Base-by-base conservation (phyloP, 2,797 vertebrate genomes). In the Erithacus rubecula region DNA sequence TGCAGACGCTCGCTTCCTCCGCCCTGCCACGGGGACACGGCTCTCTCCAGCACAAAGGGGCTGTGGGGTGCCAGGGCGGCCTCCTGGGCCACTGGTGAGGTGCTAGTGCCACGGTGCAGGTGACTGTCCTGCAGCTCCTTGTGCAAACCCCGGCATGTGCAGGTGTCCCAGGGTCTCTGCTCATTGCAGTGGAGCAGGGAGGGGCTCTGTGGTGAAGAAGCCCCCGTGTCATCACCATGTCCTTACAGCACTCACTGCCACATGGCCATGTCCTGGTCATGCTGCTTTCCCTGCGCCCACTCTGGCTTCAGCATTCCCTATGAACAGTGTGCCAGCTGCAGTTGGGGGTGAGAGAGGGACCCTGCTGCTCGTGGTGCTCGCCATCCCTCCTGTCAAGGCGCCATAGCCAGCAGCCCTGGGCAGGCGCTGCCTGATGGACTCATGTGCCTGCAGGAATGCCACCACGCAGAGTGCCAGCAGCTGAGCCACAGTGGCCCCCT, bases 391-490 rank as follows among this genome's bases (percentile, higher is more conserved):
- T 32, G 21, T 5, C 22, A 52, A 5, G 29, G 2, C 1, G 10
- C n/a, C 17, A 0, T 0, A 32, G 41, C 44, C 11, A 7, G 32
- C 2, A 5, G 43, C 23, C 24, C 47, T 0, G 1, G 24, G 29
- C 53, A 37, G 68, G 43, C 63, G 3, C 3, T 52, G 74, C 60
- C 56, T 3, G 5, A 49, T 4, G 37, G 36, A 14, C 0, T 0
- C 6, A 0, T 9, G 6, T 21, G 13, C 53, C 87, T 2, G 0
- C 94, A 99, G 99, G 99, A 99, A 95, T 99, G 99, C 94, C 99
- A 99, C 96, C 99, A 99, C 49, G 96, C 97, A 0, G 98, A 98
- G 93, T 99, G 99, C 96, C 99, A 96, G 97, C 98, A 98, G 96
- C 98, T 99, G 97, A 99, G 98, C 96, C 93, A 27, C 96, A 98